phyloP scores from a whole-genome alignment of 1,140 invertebrate species.

The Coelopa frigida region DNA sequence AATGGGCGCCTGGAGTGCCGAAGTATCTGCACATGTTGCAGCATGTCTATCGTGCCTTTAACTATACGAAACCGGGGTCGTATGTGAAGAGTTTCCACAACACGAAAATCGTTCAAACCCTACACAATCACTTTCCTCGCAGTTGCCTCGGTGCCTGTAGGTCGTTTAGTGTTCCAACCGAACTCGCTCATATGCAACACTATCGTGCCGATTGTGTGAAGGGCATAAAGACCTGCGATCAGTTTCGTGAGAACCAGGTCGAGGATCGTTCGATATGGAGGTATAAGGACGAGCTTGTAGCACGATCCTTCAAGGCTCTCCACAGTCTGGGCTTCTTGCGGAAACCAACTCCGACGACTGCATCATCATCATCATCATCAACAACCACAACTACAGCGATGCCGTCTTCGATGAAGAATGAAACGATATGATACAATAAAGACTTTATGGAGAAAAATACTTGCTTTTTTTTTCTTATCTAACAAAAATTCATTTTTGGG shows the following conservation, averaged over 20 bases:
- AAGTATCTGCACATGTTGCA: slow-evolving; percentile 84
- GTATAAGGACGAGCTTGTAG: background rate
- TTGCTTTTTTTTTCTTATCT: no score
- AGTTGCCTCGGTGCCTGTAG: slow-evolving; percentile 73
- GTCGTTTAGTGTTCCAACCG: slow-evolving; percentile 66
- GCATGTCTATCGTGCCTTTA: slow-evolving; percentile 77
- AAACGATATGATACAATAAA: no score
- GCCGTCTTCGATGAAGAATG: no score
- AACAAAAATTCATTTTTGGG: no score
- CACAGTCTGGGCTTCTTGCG: no score
- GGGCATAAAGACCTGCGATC: no score
- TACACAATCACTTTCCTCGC: slow-evolving; percentile 87
- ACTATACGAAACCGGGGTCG: slow-evolving; percentile 76
- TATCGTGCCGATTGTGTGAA: slow-evolving; percentile 54
- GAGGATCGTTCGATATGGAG: slow-evolving; percentile 6
- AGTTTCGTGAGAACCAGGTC: background rate
- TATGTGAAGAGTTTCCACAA: slow-evolving; percentile 91
- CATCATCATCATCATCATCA: no score
- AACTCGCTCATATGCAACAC: slow-evolving; percentile 81
- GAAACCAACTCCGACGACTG: no score
- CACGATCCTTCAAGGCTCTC: background rate
- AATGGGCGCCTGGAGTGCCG: slow-evolving; percentile 67
- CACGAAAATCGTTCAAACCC: slow-evolving; percentile 69
- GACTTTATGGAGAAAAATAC: no score
- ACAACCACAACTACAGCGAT: no score